Evolutionary conservation across 1,140 invertebrate species (phyloP).

Genomic region (Penaeus japonicus): DNA sequence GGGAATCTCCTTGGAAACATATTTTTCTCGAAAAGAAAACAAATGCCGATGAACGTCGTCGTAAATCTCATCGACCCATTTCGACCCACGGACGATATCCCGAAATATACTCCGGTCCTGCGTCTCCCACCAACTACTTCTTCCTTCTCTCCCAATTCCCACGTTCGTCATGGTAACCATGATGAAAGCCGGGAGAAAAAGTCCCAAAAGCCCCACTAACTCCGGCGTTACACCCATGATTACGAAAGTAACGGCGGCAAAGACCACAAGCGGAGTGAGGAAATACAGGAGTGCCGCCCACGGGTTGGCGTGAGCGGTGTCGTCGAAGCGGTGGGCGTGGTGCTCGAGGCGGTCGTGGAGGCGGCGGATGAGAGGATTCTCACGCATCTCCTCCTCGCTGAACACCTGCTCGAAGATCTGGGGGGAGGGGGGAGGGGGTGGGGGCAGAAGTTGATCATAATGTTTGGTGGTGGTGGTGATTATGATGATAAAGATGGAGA

Average conservation of each 20-base stretch:
- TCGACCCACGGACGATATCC: too few relatives aligned
- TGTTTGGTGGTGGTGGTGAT: too few relatives aligned
- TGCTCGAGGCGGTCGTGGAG: background rate
- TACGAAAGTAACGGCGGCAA: background rate
- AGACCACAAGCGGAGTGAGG: background rate
- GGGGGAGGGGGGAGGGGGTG: too few relatives aligned
- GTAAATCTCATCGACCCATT: too few relatives aligned
- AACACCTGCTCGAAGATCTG: slow-evolving; percentile 16
- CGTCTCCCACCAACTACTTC: background rate
- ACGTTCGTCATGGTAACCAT: background rate
- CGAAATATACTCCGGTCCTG: too few relatives aligned
- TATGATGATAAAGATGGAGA: too few relatives aligned
- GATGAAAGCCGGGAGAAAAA: background rate
- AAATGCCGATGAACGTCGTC: too few relatives aligned
- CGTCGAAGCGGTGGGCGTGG: background rate
- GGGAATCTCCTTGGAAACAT: too few relatives aligned
- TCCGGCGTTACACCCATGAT: background rate
- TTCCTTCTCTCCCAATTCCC: background rate
- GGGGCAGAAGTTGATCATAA: too few relatives aligned
- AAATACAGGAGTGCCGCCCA: background rate
- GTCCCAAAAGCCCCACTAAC: background rate
- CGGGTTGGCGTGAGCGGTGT: too few relatives aligned
- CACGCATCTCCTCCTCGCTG: slow-evolving; percentile 1
- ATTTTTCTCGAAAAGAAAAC: too few relatives aligned
- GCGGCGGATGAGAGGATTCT: background rate